Conservation (phyloP, 92 coral and sea anemone genomes). For the Diadumene lineata region DNA sequence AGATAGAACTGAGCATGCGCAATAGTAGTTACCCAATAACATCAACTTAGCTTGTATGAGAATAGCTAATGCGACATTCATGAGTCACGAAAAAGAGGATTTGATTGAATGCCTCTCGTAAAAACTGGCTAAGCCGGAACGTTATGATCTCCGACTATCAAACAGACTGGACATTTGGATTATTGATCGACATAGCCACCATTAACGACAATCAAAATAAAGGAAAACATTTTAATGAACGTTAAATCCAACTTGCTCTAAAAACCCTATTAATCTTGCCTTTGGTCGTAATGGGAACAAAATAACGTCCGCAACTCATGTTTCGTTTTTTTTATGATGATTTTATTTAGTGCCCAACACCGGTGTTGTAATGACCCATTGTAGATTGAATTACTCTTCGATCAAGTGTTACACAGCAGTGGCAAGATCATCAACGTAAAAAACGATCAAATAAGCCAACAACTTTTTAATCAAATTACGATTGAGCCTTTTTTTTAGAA, state of each 20-base stretch:
- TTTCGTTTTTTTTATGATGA: background rate
- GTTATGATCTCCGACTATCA: slow-evolving; percentile 18
- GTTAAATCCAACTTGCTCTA: slow-evolving; percentile 22
- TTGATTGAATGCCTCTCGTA: slow-evolving; percentile 31
- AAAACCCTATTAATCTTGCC: slow-evolving; percentile 3
- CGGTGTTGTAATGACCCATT: background rate
- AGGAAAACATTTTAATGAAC: slow-evolving; percentile 7
- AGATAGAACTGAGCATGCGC: slow-evolving; percentile 6
- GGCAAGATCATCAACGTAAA: background rate
- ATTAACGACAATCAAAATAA: slow-evolving; percentile 10
- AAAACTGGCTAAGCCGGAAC: slow-evolving; percentile 39
- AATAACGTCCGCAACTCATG: background rate
- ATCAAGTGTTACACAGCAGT: background rate
- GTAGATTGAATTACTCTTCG: background rate
- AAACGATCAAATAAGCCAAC: background rate
- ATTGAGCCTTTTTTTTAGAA: too few relatives aligned
- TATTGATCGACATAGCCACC: slow-evolving; percentile 4
- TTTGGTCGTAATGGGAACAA: background rate
- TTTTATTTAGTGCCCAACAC: background rate
- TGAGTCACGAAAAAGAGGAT: slow-evolving; percentile 16
- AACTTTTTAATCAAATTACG: too few relatives aligned
- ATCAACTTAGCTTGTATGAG: background rate
- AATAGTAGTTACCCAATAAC: background rate
- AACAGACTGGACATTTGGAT: slow-evolving; percentile 4
- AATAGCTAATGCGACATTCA: slow-evolving; percentile 21